Percentiles rank a stretch among this genome's conserved stretches.
Evolutionary conservation across 2,888 invertebrate genomes (phyloP).

Genomic region (Acrobasis consociella): DNA sequence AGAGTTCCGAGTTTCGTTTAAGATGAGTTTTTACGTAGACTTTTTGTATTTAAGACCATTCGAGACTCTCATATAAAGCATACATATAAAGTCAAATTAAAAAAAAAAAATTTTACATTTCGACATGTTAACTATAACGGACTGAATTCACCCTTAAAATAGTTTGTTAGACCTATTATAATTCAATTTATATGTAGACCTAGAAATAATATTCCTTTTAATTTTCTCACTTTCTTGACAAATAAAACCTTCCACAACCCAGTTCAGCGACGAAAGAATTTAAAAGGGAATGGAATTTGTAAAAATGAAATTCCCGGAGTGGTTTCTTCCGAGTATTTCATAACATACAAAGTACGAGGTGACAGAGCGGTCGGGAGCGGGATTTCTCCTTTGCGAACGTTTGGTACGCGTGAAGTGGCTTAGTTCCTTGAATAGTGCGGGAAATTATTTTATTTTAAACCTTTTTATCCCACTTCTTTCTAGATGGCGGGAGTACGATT

Average conservation of each 20-base stretch:
- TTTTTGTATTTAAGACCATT: too few species aligned
- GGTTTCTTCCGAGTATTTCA: background rate
- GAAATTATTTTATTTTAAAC: background rate
- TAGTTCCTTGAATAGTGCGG: background rate
- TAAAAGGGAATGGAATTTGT: conserved; percentile 1
- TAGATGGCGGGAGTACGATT: too few species aligned
- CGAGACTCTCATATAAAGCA: too few species aligned
- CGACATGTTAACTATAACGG: too few species aligned
- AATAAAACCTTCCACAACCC: background rate
- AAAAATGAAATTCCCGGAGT: background rate
- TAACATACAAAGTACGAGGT: background rate
- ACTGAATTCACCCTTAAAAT: too few species aligned
- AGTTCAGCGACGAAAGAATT: background rate
- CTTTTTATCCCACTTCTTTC: too few species aligned
- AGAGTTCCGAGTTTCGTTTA: too few species aligned
- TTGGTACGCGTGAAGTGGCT: conserved; percentile 26
- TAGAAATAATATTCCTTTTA: background rate
- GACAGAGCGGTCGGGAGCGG: background rate
- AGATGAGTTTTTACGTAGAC: too few species aligned
- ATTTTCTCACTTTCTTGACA: background rate
- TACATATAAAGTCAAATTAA: too few species aligned
- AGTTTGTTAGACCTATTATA: too few species aligned
- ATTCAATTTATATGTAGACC: too few species aligned
- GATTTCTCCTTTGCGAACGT: background rate
- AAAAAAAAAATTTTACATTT: too few species aligned